phyloP scores from a whole-genome alignment of 2,113 vertebrate genomes.

The Sander vitreus region DNA sequence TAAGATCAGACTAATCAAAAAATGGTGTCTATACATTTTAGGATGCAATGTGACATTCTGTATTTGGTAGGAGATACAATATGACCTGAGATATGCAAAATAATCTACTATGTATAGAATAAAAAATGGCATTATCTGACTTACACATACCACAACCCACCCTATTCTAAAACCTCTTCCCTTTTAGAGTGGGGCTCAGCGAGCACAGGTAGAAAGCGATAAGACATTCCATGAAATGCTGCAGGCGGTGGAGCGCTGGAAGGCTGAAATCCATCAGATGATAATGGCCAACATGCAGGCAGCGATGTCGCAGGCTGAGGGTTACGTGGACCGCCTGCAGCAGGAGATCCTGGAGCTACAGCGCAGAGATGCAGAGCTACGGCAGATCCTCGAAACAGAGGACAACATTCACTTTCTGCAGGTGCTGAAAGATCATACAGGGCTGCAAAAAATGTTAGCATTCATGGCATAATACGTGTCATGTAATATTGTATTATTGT shows the following conservation, averaged over 20 bases:
- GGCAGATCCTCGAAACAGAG: constrained; percentile 84
- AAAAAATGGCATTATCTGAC: background rate
- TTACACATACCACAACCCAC: background rate
- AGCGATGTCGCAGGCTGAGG: constrained; percentile 83
- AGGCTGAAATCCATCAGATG: constrained; percentile 83
- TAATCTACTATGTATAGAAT: background rate
- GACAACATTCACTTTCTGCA: constrained; percentile 87
- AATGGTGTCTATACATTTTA: background rate
- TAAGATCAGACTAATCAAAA: constrained; percentile 47
- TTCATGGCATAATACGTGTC: background rate
- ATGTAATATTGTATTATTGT: background rate
- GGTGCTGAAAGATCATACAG: constrained; percentile 58
- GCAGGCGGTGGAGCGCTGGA: constrained; percentile 85
- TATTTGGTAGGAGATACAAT: background rate
- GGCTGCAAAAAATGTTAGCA: background rate
- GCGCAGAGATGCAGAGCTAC: constrained; percentile 79
- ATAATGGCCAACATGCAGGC: constrained; percentile 84
- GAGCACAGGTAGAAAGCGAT: constrained; percentile 81
- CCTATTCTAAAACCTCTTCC: background rate
- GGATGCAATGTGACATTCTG: background rate
- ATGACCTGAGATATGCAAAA: background rate
- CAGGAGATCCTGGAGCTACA: constrained; percentile 85
- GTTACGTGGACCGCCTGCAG: constrained; percentile 83
- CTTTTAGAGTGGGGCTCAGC: constrained; percentile 77
- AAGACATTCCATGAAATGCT: constrained; percentile 86